These are phyloP conservation scores for Popillia japonica DNA, from an alignment of 1,140 invertebrate genomes.

Conservation along the genomic window DNA sequence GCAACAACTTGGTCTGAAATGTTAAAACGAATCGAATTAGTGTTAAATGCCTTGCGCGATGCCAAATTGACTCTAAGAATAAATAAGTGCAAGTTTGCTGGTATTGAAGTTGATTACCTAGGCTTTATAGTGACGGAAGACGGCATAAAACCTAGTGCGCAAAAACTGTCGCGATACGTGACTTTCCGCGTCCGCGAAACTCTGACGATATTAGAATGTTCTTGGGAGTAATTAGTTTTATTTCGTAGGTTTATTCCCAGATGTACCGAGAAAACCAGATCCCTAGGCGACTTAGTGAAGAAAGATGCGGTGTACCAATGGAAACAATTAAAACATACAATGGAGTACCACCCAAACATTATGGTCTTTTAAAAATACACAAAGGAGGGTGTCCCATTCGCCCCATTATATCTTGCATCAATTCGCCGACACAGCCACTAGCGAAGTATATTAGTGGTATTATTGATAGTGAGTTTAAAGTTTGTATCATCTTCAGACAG, in stretches of 20 bases:
- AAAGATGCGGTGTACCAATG: slow-evolving; percentile 46
- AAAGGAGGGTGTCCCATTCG: too few relatives aligned
- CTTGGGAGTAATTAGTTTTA: slow-evolving; percentile 50
- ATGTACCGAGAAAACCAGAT: slow-evolving; percentile 47
- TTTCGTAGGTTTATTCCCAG: slow-evolving; percentile 49
- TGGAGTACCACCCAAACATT: too few relatives aligned
- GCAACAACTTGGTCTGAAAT: neutral
- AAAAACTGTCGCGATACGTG: too few relatives aligned
- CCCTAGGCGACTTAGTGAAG: slow-evolving; percentile 47
- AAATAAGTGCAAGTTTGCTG: slow-evolving; percentile 19
- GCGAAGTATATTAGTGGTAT: too few relatives aligned
- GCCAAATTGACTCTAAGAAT: slow-evolving; percentile 6
- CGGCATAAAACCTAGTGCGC: too few relatives aligned
- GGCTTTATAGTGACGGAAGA: slow-evolving; percentile 33
- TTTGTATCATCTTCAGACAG: slow-evolving; percentile 8
- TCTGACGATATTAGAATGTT: slow-evolving; percentile 49
- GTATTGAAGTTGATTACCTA: slow-evolving; percentile 10
- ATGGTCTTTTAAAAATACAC: too few relatives aligned
- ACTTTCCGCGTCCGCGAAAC: too few relatives aligned
- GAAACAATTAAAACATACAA: too few relatives aligned
- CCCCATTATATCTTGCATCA: too few relatives aligned
- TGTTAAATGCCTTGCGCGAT: slow-evolving; percentile 20
- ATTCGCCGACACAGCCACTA: too few relatives aligned
- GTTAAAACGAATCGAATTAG: slow-evolving; percentile 7
- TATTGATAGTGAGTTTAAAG: too few relatives aligned